Base-by-base conservation (phyloP, 35 echinoderm and acorn worm genomes). In the Ophiothrix spiculata region DNA sequence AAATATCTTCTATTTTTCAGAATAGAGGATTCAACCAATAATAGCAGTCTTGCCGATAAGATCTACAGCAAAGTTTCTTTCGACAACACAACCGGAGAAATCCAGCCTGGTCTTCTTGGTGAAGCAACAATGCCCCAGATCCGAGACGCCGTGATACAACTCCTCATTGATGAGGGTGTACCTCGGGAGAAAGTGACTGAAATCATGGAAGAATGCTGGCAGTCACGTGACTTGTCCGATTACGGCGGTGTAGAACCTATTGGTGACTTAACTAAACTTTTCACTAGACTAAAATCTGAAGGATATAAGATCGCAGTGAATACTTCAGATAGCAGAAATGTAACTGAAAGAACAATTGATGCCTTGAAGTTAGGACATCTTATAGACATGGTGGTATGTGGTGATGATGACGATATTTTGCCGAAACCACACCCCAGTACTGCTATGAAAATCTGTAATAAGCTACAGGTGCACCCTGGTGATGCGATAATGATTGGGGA, bases 401-500 rank as follows among this genome's bases (percentile, higher is more conserved):
- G 87, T 1, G 85, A 93, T 77, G 92, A 93, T 86, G 56, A 79
- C 23, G 81, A 82, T 11, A 56, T 81, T 37, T 19, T 85, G 32
- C 81, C 87, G 4, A 93, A 93, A 39, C 92, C 92, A 0, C 54
- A 88, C 54, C 73, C 86, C 0, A 46, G 56, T 31, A 86, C 75
- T 56, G 92, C 92, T 15, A 63, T 75, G 11, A 89, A 42, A 32
- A 86, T 93, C 42, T 93, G 92, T 45, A 35, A 75, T 16, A 33
- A 85, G 39, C 63, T 93, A 0, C 82, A 64, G 16, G 92, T 93
- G 0, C 37, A 81, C 25, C 87, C 87, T 1, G 35, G 78, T 28
- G 84, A 89, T 33, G 83, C 87, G 0, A 63, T 93, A 2, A 84
- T 93, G 49, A 60, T 93, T 41, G 92, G 92, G 35, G 92, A 93